Evolutionary conservation across 92 coral and sea anemone species (phyloP).

Genomic region (Diadumene lineata): DNA sequence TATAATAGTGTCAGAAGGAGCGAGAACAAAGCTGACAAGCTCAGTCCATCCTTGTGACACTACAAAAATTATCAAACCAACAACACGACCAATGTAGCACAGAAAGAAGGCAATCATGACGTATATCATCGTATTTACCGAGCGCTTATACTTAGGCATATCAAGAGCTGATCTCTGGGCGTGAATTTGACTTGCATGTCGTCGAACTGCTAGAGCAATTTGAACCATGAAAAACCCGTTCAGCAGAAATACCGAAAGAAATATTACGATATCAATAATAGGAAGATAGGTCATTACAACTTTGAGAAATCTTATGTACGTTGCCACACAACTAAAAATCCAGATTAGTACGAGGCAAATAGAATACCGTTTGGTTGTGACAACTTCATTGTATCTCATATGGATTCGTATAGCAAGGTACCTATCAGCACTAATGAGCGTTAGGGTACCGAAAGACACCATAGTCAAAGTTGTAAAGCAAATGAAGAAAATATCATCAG

Average conservation of each 20-base stretch:
- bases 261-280: background rate
- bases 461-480: slow-evolving; percentile 9
- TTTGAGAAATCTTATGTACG: background rate
- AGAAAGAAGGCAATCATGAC: background rate
- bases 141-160: slow-evolving; percentile 15
- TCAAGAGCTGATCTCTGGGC: background rate
- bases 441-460: slow-evolving; percentile 5
- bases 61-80: background rate
- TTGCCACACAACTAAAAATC: background rate
- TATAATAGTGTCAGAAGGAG: background rate
- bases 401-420: slow-evolving; percentile 11
- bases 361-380: slow-evolving; percentile 3
- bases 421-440: slow-evolving; percentile 2
- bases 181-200: slow-evolving; percentile 8
- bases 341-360: background rate
- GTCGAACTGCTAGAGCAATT: background rate
- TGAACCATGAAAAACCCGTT: background rate
- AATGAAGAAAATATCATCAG: background rate
- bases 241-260: background rate
- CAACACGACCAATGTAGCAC: background rate
- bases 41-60: slow-evolving; percentile 3
- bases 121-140: slow-evolving; percentile 3
- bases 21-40: background rate
- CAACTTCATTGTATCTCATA: slow-evolving; percentile 9
- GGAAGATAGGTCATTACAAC: background rate